phyloP scores from a whole-genome alignment of 2,797 vertebrate genomes.

The Hippopotamyrus pictus region DNA sequence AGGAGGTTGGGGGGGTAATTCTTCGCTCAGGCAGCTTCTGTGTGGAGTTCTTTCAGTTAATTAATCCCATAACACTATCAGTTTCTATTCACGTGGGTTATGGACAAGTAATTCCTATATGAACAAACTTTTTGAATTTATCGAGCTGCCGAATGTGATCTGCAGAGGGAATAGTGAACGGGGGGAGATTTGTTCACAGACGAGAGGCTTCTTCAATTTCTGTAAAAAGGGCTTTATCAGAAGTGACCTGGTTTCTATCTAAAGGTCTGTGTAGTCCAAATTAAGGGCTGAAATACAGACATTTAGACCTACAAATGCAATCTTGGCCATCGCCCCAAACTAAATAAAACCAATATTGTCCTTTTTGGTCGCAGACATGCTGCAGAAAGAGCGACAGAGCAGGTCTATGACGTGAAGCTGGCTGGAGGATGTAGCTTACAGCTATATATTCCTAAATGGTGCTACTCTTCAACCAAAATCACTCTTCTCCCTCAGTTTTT shows the following conservation, averaged over 20 bases:
- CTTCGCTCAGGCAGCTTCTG: conserved; percentile 57
- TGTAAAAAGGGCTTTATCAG: not conserved
- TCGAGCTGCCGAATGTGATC: conserved; percentile 27
- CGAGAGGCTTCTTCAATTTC: not conserved
- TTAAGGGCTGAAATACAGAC: not conserved
- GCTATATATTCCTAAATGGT: not conserved
- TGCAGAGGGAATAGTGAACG: conserved; percentile 24
- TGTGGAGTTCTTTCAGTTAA: conserved; percentile 44
- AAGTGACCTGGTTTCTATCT: conserved; percentile 11
- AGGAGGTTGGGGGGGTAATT: conserved; percentile 47
- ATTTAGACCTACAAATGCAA: not conserved
- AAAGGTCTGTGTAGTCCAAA: conserved; percentile 3
- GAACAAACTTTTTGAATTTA: conserved; percentile 35
- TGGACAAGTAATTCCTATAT: conserved; percentile 39
- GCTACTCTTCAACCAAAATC: not conserved
- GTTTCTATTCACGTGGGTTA: conserved; percentile 40
- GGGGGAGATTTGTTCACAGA: conserved; percentile 21
- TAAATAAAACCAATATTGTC: conserved; percentile 2
- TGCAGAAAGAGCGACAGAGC: not conserved
- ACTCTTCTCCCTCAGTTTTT: not conserved
- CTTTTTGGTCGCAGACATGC: not conserved
- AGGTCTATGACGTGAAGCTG: not conserved
- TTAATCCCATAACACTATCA: conserved; percentile 48
- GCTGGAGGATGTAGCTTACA: not conserved
- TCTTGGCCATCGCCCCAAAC: not conserved